phyloP scores from a whole-genome alignment of 2,113 vertebrate species.

The Actenoides lindsayi region DNA sequence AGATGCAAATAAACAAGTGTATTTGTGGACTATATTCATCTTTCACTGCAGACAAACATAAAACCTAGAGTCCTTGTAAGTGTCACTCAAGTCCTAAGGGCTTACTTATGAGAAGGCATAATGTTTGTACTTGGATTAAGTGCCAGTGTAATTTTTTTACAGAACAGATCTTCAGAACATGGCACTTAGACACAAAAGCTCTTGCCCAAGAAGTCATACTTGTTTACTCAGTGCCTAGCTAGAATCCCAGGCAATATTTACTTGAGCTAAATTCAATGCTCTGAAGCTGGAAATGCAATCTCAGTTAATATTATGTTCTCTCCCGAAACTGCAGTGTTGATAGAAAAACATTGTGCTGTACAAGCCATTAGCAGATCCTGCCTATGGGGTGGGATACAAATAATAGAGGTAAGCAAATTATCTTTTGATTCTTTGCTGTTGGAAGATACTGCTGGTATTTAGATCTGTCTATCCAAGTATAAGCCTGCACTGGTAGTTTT shows the following conservation, averaged over 20 bases:
- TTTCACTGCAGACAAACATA: background rate
- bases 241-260: background rate
- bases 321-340: background rate
- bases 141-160: background rate
- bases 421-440: background rate
- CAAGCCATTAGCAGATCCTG: background rate
- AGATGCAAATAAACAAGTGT: conserved; percentile 1
- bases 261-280: conserved; percentile 1
- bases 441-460: background rate
- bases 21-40: background rate
- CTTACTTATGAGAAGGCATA: background rate
- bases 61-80: background rate
- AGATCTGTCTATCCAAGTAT: background rate
- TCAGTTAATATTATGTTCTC: background rate
- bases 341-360: background rate
- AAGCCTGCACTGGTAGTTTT: background rate
- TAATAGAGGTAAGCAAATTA: background rate
- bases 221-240: background rate
- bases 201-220: background rate
- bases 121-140: background rate
- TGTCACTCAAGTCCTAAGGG: background rate
- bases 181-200: background rate
- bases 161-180: background rate
- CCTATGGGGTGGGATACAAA: background rate
- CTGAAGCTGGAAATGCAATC: conserved; percentile 15